Base-by-base conservation (phyloP, 2,113 vertebrate species). In the Barnardius zonarius region DNA sequence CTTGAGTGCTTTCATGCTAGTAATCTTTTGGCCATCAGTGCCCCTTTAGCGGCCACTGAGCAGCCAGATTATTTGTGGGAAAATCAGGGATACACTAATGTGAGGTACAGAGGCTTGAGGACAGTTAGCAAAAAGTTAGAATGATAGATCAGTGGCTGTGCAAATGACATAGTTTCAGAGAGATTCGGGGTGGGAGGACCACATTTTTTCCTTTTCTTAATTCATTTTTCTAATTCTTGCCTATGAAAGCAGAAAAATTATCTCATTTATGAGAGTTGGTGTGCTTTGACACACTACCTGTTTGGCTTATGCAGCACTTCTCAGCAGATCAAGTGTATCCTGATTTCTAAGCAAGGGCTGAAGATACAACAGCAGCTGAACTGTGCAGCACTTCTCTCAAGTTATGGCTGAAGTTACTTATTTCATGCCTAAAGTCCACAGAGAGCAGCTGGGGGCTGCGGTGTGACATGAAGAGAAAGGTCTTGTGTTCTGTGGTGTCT, bases 61-160 rank as follows among this genome's bases (percentile, higher is more conserved):
- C 57, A 15, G 33, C 20, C 57, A 35, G 22, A 59, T 35, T 59
- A 59, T 35, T 10, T 6, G 43, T 22, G 54, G 25, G 13, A 23
- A 46, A 78, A 12, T 7, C 52, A 52, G 35, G 46, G 23, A 39
- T 70, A 16, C 0, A 0, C 10, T 64, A 5, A 3, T 13, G 7
- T n/a, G 46, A 86, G 46, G 39, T 22, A 25, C 7, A 35, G 37
- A 17, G 27, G 2, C 49, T 35, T 41, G 41, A 91, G 62, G 43
- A 39, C 39, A 79, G 41, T 4, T 55, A 73, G 52, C 19, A 70
- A 61, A 49, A 52, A 90, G 37, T 54, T 57, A 66, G 28, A 37
- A 9, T 57, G 17, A 17, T 62, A 67, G 33, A 61, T 70, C 82
- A 27, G 67, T 33, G 54, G 11, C 41, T 93, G 19, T 70, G 59